Conservation (phyloP, 2,797 vertebrate species). For the Alfaro cultratus region DNA sequence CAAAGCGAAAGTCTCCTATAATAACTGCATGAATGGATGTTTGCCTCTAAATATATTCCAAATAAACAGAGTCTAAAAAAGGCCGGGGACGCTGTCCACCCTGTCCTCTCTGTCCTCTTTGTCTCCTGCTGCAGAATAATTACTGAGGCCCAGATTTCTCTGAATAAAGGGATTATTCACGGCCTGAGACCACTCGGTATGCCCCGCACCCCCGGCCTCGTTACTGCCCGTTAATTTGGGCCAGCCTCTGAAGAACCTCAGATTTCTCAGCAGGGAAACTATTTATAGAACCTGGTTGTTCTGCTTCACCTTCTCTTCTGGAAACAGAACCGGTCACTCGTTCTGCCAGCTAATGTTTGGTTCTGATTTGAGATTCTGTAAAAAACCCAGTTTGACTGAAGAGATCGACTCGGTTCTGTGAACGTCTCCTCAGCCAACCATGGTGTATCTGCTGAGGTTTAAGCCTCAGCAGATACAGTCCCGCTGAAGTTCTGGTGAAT, state of each 20-base stretch:
- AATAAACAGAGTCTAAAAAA: constrained; percentile 61
- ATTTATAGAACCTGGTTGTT: constrained; percentile 78
- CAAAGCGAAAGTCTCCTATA: constrained; percentile 36
- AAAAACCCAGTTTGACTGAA: neutral
- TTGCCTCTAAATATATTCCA: constrained; percentile 60
- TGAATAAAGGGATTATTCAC: constrained; percentile 80
- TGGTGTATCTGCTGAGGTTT: neutral
- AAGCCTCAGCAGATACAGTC: no score
- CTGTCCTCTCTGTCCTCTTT: constrained; percentile 34
- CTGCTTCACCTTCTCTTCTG: constrained; percentile 1
- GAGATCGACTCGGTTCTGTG: neutral
- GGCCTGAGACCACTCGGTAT: constrained; percentile 69
- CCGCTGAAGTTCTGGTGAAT: neutral
- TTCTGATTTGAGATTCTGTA: neutral
- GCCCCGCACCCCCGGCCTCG: constrained; percentile 31
- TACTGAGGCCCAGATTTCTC: constrained; percentile 76
- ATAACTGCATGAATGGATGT: constrained; percentile 49
- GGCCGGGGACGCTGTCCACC: constrained; percentile 16
- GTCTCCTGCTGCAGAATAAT: constrained; percentile 66
- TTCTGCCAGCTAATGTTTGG: neutral
- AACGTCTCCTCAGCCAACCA: neutral
- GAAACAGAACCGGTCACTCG: neutral
- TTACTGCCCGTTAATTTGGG: constrained; percentile 70
- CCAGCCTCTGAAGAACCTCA: constrained; percentile 56
- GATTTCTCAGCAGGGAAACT: constrained; percentile 62